A percentile compares a stretch with the other conserved stretches of the same genome.
Conservation (phyloP, 2,113 vertebrate species). For the Cygnus atratus region DNA sequence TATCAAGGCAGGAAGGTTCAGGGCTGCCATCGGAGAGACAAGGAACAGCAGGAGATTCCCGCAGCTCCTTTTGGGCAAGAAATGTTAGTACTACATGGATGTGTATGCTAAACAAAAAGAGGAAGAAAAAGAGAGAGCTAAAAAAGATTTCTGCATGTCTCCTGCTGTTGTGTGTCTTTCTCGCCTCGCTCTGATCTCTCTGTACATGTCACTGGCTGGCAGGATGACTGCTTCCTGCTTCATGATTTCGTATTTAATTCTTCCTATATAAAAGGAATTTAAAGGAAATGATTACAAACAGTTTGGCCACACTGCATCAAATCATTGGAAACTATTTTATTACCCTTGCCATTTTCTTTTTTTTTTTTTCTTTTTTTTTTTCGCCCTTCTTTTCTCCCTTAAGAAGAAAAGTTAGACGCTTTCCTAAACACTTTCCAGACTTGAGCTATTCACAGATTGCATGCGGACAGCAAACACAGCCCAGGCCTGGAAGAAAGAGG, state of each 20-base stretch:
- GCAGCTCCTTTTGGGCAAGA: conserved; percentile 35
- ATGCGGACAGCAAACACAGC: conserved; percentile 29
- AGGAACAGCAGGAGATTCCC: conserved; percentile 49
- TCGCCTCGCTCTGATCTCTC: conserved; percentile 56
- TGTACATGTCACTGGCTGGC: conserved; percentile 43
- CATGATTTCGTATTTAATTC: conserved; percentile 51
- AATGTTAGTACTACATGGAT: conserved; percentile 46
- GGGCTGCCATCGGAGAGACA: neutral
- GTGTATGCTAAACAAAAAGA: conserved; percentile 52
- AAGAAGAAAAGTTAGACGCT: neutral
- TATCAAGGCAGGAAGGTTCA: conserved; percentile 42
- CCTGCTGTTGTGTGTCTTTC: conserved; percentile 64
- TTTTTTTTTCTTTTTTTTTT: neutral
- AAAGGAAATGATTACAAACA: conserved; percentile 60
- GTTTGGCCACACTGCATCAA: conserved; percentile 28
- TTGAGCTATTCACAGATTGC: conserved; percentile 8
- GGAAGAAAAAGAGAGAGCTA: conserved; percentile 43
- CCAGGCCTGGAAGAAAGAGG: conserved; percentile 45
- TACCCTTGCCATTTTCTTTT: neutral
- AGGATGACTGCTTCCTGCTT: conserved; percentile 59
- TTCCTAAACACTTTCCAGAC: conserved; percentile 52
- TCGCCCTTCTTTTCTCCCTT: neutral
- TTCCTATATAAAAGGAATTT: conserved; percentile 53
- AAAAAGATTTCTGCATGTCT: conserved; percentile 28
- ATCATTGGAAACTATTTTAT: conserved; percentile 52